Conservation (phyloP, 1,140 invertebrate genomes). For the Pseudobourletiella spinata region DNA sequence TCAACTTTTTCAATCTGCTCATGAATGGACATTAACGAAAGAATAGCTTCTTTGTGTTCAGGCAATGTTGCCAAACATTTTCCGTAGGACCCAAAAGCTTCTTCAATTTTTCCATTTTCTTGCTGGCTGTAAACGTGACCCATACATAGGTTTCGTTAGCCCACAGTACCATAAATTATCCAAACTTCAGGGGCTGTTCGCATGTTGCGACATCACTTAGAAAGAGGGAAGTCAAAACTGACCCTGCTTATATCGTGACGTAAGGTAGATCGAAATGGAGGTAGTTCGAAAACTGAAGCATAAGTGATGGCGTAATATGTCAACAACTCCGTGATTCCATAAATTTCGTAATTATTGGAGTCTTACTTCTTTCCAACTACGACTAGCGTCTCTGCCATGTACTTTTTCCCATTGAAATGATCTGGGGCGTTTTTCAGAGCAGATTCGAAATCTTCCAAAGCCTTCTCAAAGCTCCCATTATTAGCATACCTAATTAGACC, state of each 20-base stretch:
- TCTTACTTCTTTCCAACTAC: constrained; percentile 62
- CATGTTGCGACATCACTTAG: too few relatives aligned
- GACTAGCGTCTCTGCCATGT: constrained; percentile 83
- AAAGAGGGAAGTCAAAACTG: too few relatives aligned
- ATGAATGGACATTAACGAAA: constrained; percentile 66
- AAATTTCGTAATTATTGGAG: not conserved
- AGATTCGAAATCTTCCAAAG: constrained; percentile 87
- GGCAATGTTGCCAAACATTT: constrained; percentile 69
- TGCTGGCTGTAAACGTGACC: constrained; percentile 28
- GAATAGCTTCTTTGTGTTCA: constrained; percentile 72
- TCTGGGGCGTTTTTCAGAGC: constrained; percentile 77
- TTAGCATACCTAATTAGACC: constrained; percentile 64
- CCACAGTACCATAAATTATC: too few relatives aligned
- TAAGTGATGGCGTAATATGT: too few relatives aligned
- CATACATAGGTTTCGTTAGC: too few relatives aligned
- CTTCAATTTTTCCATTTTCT: constrained; percentile 39
- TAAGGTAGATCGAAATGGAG: too few relatives aligned
- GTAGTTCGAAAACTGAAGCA: not conserved
- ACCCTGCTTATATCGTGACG: too few relatives aligned
- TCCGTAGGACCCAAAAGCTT: constrained; percentile 72
- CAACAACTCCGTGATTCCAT: too few relatives aligned
- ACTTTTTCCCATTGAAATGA: constrained; percentile 89
- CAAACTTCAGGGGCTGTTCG: too few relatives aligned
- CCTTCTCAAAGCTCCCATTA: constrained; percentile 83
- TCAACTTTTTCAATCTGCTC: constrained; percentile 45